A percentile compares a stretch with the other conserved stretches of the same genome.
Evolutionary conservation across 2,888 invertebrate species (phyloP).

Genomic region (Bruchidius siliquastri): DNA sequence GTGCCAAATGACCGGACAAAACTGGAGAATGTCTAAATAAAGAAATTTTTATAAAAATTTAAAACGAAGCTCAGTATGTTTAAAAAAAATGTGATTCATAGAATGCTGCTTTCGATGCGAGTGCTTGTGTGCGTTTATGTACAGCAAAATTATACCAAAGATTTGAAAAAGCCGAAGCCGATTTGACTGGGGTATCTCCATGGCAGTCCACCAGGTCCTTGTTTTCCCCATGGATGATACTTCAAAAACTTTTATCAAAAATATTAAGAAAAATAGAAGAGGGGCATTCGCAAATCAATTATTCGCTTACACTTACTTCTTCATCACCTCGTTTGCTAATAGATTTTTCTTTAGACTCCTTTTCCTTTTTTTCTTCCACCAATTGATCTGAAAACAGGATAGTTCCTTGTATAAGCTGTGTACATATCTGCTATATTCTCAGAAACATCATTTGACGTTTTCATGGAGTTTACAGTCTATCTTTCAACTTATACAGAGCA

Average conservation of each 20-base stretch:
- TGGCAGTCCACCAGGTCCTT: constrained; percentile 66
- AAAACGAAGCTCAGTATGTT: too few relatives aligned
- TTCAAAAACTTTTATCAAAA: constrained; percentile 37
- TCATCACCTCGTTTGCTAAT: constrained; percentile 50
- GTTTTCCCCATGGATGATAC: constrained; percentile 60
- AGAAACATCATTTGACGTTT: too few relatives aligned
- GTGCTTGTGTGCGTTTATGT: neutral
- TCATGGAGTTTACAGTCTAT: too few relatives aligned
- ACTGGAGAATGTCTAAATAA: too few relatives aligned
- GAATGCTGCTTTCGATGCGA: neutral
- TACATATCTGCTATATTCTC: too few relatives aligned
- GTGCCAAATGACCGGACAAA: too few relatives aligned
- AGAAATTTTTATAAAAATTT: too few relatives aligned
- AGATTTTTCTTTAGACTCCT: constrained; percentile 49
- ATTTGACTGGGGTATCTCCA: constrained; percentile 71
- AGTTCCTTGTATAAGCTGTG: too few relatives aligned
- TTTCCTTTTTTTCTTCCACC: constrained; percentile 54
- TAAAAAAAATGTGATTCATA: too few relatives aligned
- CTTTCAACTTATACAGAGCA: too few relatives aligned
- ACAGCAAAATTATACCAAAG: constrained; percentile 56
- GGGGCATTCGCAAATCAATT: neutral
- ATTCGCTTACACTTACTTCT: constrained; percentile 49
- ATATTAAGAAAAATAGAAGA: constrained; percentile 1
- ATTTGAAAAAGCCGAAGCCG: constrained; percentile 71
- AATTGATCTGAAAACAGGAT: constrained; percentile 52